Evolutionary conservation across 2,113 vertebrate genomes (phyloP).

Genomic region (Narcine bancroftii): DNA sequence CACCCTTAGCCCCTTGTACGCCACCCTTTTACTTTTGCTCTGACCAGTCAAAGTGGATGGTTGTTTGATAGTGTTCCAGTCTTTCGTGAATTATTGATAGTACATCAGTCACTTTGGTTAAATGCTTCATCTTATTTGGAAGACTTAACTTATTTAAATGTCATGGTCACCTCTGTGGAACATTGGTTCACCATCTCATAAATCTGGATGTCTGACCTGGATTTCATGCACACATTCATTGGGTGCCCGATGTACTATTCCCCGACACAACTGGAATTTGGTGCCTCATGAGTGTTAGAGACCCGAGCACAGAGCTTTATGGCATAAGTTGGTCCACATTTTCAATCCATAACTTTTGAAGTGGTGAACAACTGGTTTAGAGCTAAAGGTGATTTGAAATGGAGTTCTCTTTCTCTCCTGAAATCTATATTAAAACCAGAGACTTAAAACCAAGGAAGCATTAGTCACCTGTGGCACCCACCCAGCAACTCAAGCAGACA

Average conservation of each 20-base stretch:
- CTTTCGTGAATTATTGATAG: too few species aligned
- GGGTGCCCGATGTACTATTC: neutral
- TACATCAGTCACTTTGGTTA: too few species aligned
- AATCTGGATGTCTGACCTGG: neutral
- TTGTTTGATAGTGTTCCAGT: too few species aligned
- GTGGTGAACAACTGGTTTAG: neutral
- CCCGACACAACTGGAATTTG: neutral
- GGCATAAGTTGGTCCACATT: neutral
- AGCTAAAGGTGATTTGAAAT: neutral
- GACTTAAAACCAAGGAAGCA: constrained; percentile 1
- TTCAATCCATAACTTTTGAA: neutral
- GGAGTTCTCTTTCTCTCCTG: neutral
- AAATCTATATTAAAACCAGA: neutral
- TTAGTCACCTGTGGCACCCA: constrained; percentile 27
- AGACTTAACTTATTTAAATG: neutral
- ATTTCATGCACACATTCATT: neutral
- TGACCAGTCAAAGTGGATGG: too few species aligned
- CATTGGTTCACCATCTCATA: neutral
- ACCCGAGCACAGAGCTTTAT: neutral
- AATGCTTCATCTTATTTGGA: neutral
- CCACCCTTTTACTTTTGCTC: too few species aligned
- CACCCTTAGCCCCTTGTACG: too few species aligned
- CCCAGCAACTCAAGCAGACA: constrained; percentile 11
- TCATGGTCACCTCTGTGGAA: neutral
- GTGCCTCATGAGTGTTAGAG: too few species aligned